phyloP scores from a whole-genome alignment of 2,113 vertebrate genomes.

The Poeciliopsis occidentalis region DNA sequence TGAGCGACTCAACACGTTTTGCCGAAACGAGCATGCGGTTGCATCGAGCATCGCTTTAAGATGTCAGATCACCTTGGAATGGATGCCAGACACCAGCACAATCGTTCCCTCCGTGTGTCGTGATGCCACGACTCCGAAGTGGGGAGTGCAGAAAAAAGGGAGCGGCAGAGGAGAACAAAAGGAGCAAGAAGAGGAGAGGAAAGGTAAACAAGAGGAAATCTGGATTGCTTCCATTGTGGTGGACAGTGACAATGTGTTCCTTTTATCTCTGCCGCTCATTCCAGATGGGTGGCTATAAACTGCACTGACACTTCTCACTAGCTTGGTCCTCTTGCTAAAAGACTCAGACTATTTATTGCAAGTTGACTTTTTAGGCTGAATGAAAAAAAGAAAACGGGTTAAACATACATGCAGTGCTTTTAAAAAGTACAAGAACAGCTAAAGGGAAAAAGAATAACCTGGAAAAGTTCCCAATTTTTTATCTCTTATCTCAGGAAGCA shows the following conservation, averaged over 20 bases:
- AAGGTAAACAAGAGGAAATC: slow-evolving; percentile 32
- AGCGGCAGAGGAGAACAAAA: slow-evolving; percentile 29
- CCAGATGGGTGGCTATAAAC: slow-evolving; percentile 10
- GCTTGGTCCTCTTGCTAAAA: slow-evolving; percentile 37
- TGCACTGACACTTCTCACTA: slow-evolving; percentile 11
- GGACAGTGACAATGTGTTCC: slow-evolving; percentile 32
- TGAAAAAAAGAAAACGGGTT: too few relatives aligned
- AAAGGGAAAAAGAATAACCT: background rate
- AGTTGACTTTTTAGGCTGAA: background rate
- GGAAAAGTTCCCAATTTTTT: background rate
- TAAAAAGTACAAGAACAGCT: background rate
- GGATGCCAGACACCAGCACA: slow-evolving; percentile 62
- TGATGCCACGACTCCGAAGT: slow-evolving; percentile 55
- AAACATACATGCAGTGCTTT: background rate
- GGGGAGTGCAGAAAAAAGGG: slow-evolving; percentile 8
- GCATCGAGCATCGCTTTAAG: slow-evolving; percentile 67
- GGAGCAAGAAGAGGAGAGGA: slow-evolving; percentile 8
- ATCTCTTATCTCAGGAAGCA: too few relatives aligned
- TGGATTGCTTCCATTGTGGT: slow-evolving; percentile 3
- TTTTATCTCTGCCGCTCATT: slow-evolving; percentile 34
- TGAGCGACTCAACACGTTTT: slow-evolving; percentile 57
- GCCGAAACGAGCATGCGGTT: slow-evolving; percentile 67
- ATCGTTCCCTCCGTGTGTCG: slow-evolving; percentile 45
- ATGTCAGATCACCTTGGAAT: slow-evolving; percentile 73
- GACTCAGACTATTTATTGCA: slow-evolving; percentile 3